phyloP scores from a whole-genome alignment of 1,140 invertebrate species.

The Octopus sinensis region DNA sequence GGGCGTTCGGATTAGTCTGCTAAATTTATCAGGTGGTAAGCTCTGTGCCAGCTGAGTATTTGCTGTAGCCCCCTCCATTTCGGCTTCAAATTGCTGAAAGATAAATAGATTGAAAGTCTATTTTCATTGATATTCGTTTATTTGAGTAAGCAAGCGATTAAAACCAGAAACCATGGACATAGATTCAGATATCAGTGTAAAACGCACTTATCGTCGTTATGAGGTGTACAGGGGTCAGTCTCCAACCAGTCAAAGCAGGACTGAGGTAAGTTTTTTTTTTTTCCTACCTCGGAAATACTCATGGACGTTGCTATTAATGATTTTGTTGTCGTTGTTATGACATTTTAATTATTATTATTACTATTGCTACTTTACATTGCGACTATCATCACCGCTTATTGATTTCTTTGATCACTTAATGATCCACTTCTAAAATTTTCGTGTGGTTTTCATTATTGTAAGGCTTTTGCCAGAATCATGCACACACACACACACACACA shows the following conservation, averaged over 20 bases:
- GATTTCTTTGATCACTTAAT: too few relatives aligned
- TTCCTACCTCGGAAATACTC: too few relatives aligned
- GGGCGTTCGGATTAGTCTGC: slow-evolving; percentile 16
- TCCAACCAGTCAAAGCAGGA: slow-evolving; percentile 47
- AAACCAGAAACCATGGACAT: slow-evolving; percentile 31
- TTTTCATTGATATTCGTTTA: slow-evolving; percentile 25
- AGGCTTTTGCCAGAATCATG: not conserved
- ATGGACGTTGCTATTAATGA: too few relatives aligned
- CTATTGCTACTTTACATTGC: too few relatives aligned
- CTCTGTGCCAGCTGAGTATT: slow-evolving; percentile 12
- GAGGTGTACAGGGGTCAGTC: slow-evolving; percentile 52
- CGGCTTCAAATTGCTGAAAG: slow-evolving; percentile 19
- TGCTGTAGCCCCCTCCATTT: slow-evolving; percentile 24
- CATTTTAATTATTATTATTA: too few relatives aligned
- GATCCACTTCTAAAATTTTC: too few relatives aligned
- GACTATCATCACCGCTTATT: too few relatives aligned
- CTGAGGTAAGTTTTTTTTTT: slow-evolving; percentile 43
- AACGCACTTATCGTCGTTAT: slow-evolving; percentile 36
- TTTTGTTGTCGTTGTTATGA: too few relatives aligned
- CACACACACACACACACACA: not conserved
- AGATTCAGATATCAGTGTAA: slow-evolving; percentile 31
- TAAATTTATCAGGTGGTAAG: not conserved
- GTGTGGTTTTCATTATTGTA: too few relatives aligned
- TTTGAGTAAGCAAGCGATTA: slow-evolving; percentile 19
- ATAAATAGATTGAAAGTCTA: slow-evolving; percentile 24